phyloP scores from a whole-genome alignment of 1,140 invertebrate species.

The Drosophila sucinea region DNA sequence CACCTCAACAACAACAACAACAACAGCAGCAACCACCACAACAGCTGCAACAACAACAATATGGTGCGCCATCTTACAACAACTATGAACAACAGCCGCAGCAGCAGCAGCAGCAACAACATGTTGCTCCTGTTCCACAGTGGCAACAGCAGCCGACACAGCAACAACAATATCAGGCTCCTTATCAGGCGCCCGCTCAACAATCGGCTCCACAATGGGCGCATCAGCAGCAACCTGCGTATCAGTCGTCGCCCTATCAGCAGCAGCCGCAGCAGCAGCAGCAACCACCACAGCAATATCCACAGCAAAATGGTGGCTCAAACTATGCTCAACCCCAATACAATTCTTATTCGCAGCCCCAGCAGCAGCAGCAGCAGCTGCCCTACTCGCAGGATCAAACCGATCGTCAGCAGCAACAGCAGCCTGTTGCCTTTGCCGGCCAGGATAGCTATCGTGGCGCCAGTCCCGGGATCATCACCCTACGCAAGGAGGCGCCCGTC shows the following conservation, averaged over 20 bases:
- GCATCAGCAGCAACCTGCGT: constrained; percentile 47
- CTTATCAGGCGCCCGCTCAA: constrained; percentile 14
- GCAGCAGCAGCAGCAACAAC: constrained; percentile 52
- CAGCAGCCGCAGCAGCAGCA: constrained; percentile 38
- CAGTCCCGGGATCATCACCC: constrained; percentile 86
- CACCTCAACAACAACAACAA: constrained; percentile 74
- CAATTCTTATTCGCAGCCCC: constrained; percentile 82
- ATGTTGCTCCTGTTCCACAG: constrained; percentile 30
- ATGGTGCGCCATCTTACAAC: constrained; percentile 66
- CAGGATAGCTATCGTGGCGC: constrained; percentile 69
- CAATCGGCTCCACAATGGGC: constrained; percentile 25
- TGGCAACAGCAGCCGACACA: constrained; percentile 51
- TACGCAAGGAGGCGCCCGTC: constrained; percentile 88
- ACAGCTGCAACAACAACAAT: constrained; percentile 73
- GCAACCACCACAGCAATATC: constrained; percentile 57
- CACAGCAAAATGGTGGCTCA: constrained; percentile 71
- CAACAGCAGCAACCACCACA: constrained; percentile 80
- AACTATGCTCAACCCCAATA: constrained; percentile 76
- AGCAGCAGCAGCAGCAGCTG: constrained; percentile 55
- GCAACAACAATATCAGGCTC: constrained; percentile 69
- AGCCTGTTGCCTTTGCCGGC: constrained; percentile 37
- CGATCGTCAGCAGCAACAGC: constrained; percentile 71
- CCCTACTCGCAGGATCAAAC: constrained; percentile 73
- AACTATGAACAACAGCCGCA: constrained; percentile 62
- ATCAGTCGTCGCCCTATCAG: constrained; percentile 61